Evolutionary conservation across 1,140 invertebrate species (phyloP).

Genomic region (Dufourea novaeangliae): DNA sequence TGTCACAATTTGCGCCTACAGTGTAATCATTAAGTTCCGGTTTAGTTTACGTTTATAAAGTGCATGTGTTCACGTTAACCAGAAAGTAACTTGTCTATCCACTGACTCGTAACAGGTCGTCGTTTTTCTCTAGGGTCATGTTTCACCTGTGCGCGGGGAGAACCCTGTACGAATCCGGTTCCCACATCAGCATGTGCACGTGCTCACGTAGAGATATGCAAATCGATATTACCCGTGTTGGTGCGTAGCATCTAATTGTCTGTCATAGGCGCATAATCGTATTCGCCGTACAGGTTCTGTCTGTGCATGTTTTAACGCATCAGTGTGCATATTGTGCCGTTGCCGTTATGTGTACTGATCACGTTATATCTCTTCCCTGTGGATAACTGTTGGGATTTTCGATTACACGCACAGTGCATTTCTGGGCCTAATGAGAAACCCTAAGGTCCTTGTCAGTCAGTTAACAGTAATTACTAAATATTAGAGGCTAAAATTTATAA

Average conservation of each 20-base stretch:
- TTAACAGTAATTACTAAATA: background rate
- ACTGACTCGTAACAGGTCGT: background rate
- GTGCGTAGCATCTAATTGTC: constrained; percentile 44
- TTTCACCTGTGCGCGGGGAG: background rate
- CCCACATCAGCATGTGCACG: constrained; percentile 26
- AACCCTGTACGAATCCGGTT: background rate
- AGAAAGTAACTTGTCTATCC: background rate
- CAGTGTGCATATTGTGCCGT: background rate
- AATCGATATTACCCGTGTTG: constrained; percentile 39
- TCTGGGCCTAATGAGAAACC: background rate
- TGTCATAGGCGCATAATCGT: constrained; percentile 37
- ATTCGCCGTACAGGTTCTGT: constrained; percentile 11
- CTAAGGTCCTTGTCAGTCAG: background rate
- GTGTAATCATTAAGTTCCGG: background rate
- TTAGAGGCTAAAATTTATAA: too few species aligned
- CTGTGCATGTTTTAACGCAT: constrained; percentile 26
- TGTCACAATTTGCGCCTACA: too few species aligned
- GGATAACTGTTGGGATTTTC: background rate
- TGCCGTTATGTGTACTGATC: background rate
- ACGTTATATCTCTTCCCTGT: background rate
- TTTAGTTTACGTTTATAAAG: background rate
- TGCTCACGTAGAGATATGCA: constrained; percentile 37
- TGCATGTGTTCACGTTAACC: background rate
- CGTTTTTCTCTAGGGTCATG: background rate
- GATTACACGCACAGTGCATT: background rate